Evolutionary conservation across 1,140 invertebrate genomes (phyloP).

Genomic region (Planococcus citri): DNA sequence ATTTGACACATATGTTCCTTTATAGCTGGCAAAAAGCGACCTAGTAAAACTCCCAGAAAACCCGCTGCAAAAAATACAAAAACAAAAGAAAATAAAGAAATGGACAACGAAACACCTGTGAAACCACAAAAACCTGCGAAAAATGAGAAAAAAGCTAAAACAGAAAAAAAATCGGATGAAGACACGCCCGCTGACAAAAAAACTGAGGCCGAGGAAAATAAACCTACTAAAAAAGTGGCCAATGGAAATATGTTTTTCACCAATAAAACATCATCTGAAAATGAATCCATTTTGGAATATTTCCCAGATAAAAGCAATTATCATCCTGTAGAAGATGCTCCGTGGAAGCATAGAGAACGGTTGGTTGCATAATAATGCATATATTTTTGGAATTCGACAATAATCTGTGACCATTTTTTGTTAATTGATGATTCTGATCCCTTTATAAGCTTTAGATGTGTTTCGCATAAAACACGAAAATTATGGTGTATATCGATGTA

Average conservation of each 20-base stretch:
- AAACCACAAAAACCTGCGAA: no score
- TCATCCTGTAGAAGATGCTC: slow-evolving; percentile 81
- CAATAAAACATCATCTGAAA: not conserved
- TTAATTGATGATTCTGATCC: no score
- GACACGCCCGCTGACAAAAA: not conserved
- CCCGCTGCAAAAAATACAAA: no score
- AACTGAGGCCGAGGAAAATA: not conserved
- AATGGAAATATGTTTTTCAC: not conserved
- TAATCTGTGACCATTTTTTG: not conserved
- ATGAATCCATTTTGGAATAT: slow-evolving; percentile 37
- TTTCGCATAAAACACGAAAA: not conserved
- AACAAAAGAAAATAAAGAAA: no score
- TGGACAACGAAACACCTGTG: no score
- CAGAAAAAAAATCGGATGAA: no score
- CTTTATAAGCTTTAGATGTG: slow-evolving; percentile 12
- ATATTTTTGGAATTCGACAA: not conserved
- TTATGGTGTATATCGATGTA: no score
- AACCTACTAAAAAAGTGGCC: not conserved
- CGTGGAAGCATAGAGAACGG: slow-evolving; percentile 66
- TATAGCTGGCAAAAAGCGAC: no score
- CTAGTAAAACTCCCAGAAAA: no score
- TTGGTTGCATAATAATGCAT: slow-evolving; percentile 33
- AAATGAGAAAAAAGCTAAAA: no score
- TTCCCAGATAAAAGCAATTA: slow-evolving; percentile 61
- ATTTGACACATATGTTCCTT: no score